These are phyloP conservation scores for Melinaea menophilus DNA, from an alignment of 2,888 invertebrate species.

Conservation along the genomic window DNA sequence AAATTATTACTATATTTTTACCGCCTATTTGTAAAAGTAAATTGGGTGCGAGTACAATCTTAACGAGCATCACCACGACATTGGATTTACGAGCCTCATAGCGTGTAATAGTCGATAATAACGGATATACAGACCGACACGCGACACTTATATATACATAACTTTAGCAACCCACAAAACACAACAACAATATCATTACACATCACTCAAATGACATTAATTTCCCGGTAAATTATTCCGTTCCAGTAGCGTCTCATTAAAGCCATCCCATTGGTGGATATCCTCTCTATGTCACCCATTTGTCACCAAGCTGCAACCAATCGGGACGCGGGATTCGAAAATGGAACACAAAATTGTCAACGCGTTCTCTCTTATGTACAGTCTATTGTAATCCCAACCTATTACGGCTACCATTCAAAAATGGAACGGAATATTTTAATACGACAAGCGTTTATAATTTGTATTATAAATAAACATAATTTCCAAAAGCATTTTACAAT, in stretches of 20 bases:
- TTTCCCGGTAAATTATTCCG: constrained; percentile 46
- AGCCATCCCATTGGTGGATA: constrained; percentile 52
- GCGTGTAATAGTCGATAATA: constrained; percentile 29
- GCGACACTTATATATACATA: constrained; percentile 2
- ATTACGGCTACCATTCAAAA: constrained; percentile 22
- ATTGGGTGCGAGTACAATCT: constrained; percentile 31
- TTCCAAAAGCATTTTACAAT: constrained; percentile 41
- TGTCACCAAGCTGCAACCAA: constrained; percentile 73
- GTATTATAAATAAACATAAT: constrained; percentile 18
- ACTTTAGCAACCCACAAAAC: not conserved
- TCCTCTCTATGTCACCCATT: constrained; percentile 67
- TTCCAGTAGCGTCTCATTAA: constrained; percentile 37
- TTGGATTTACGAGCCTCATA: constrained; percentile 26
- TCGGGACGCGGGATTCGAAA: constrained; percentile 48
- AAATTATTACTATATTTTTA: constrained; percentile 8
- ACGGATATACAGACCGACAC: constrained; percentile 18
- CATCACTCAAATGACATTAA: not conserved
- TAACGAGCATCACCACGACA: constrained; percentile 34
- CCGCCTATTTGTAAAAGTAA: constrained; percentile 33
- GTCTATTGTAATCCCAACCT: constrained; percentile 34
- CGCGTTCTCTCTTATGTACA: constrained; percentile 53
- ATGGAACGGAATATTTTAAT: constrained; percentile 10
- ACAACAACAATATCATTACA: not conserved
- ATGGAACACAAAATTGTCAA: constrained; percentile 66
- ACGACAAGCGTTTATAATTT: constrained; percentile 32